A percentile compares a stretch with the other conserved stretches of the same genome.
Evolutionary conservation across 2,888 invertebrate genomes (phyloP).

Genomic region (Ashinkailepas kermadecensis): DNA sequence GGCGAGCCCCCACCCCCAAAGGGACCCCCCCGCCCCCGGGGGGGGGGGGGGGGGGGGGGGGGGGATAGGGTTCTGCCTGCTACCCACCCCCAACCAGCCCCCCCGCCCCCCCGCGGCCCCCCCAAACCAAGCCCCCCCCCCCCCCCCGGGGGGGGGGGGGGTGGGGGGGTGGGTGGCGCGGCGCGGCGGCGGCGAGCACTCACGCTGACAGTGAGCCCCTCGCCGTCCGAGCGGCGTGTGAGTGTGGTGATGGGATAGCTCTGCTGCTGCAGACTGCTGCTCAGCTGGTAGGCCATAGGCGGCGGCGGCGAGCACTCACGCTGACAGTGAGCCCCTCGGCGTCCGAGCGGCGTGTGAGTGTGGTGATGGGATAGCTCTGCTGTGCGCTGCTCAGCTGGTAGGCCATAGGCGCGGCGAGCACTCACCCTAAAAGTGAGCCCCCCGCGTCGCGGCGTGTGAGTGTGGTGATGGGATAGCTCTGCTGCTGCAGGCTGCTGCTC

Average conservation of each 20-base stretch:
- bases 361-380: background rate
- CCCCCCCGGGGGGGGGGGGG: too few relatives aligned
- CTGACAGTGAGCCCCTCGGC: background rate
- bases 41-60: too few relatives aligned
- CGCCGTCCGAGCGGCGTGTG: background rate
- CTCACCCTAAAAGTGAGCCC: background rate
- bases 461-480: background rate
- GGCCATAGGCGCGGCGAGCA: background rate
- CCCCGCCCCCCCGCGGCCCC: too few relatives aligned
- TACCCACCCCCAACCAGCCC: too few relatives aligned
- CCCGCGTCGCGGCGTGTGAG: background rate
- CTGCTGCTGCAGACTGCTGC: conserved; percentile 3
- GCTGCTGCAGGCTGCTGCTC: conserved; percentile 9
- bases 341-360: background rate
- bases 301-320: background rate
- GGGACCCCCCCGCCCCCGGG: too few relatives aligned
- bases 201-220: background rate
- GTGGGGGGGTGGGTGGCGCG: too few relatives aligned
- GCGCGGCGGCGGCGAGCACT: background rate
- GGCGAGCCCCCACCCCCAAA: too few relatives aligned
- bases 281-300: conserved; percentile 20
- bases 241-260: background rate
- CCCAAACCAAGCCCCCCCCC: too few relatives aligned
- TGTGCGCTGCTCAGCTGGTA: conserved; percentile 19
- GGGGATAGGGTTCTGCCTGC: too few relatives aligned